Base-by-base conservation (phyloP, 1,140 invertebrate species). In the Varroa destructor region DNA sequence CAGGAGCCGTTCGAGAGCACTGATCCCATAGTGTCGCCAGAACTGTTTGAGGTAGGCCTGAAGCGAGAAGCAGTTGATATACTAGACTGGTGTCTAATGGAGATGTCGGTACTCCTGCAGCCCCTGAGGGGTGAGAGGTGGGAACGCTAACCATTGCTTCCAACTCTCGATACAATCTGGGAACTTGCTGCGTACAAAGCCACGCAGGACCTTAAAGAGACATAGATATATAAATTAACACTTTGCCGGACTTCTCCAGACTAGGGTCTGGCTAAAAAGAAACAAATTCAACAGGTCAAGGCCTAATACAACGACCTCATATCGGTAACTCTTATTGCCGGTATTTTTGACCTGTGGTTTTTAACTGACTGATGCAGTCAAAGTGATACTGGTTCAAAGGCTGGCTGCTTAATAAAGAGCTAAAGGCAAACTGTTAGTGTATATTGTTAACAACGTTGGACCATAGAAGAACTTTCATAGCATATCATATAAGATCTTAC, bases 11-110 rank as follows among this genome's bases (percentile, higher is more conserved):
- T 67, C 36, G 40, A 46, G 61, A 67, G 36, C 61, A 67, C 37
- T 67, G 61, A n/a, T 67, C 61, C 61, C 61, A 67, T 67, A 67
- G 40, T 46, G 61, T 14, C 12, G 61, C 61, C 5, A 67, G 61
- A 67, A 67, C 46, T 4, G 10, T 12, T 37, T 67, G 61, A n/a
- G 61, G 61, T 46, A 67, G 46, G 37, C 61, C 61, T 4, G 61
- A 67, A 14, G 61, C 37, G 37, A 67, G 61, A 1, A 67, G 61
- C 14, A 67, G 2, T 37, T 67, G 61, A 46, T 67, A 67, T 14
- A 67, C 61, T 37, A 43, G 40, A 8, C 40, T 37, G 12, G 61
- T 67, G 61, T 67, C 61, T 12, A 67, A 46, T 12, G 61, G 36
- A 12, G 14, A 12, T 8, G 46, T 37, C 40, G 40, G 61, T 12